Base-by-base conservation (phyloP, 1,140 invertebrate genomes). In the Neuroterus valhalla region DNA sequence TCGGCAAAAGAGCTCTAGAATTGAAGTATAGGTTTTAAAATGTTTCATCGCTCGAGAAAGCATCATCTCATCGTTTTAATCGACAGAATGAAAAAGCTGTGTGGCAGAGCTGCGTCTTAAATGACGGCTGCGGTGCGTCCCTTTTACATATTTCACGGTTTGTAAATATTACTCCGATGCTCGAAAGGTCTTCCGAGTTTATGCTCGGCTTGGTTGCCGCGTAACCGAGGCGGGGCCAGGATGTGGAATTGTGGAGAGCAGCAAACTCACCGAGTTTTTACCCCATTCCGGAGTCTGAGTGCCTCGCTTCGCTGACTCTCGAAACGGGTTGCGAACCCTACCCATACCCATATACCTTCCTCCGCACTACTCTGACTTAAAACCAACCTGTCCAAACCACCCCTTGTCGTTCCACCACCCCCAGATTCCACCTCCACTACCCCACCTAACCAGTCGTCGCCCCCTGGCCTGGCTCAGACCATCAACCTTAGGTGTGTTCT, bases 251-350 rank as follows among this genome's bases (percentile, higher is more conserved):
- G 78, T 76, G 72, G 72, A 75, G 72, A 76, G 66, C 52, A 72
- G 72, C 26, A 67, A 85, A 84, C 83, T 86, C 82, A 85, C 83
- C 78, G 85, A 86, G 81, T 88, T 88, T 88, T 86, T 86, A 87
- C 81, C 84, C 83, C 81, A 86, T 86, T 86, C 84, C 82, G 76
- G 78, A 87, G 86, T 87, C 86, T 88, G 85, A 87, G 85, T 87
- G 83, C 85, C 78, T 83, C 85, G 86, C 86, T 87, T 79, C 77
- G 86, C 85, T 87, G 86, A 82, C 84, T 88, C 85, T 86, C 78
- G 84, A 87, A 88, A 86, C 84, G 82, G 83, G 85, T 81, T 84
- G 81, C 69, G 76, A 78, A 75, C 70, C 74, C 74, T 79, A 52
- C 77, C 70, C 38, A 31, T 14, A 26, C 12, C 38, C 31, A 43